Conservation (phyloP, 1,140 invertebrate species). For the Luehdorfia chinensis region DNA sequence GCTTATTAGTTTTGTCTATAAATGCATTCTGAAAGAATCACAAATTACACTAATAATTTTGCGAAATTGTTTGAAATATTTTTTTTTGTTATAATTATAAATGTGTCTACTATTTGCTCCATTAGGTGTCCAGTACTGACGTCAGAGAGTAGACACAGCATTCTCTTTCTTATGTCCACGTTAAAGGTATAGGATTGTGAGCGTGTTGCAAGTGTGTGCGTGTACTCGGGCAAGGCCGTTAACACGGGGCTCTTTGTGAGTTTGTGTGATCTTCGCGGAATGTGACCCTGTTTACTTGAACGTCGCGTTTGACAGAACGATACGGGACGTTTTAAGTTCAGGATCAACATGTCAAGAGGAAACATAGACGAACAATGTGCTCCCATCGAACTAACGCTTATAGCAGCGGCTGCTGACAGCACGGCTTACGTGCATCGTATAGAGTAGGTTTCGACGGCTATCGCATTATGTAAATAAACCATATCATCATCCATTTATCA, state of each 20-base stretch:
- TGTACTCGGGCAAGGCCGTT: conserved; percentile 41
- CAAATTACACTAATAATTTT: too few relatives aligned
- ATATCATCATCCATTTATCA: conserved; percentile 35
- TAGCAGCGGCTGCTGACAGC: conserved; percentile 48
- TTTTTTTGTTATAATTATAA: conserved; percentile 28
- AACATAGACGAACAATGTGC: neutral
- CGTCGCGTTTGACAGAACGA: neutral
- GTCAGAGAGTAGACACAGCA: conserved; percentile 73
- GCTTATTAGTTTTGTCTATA: conserved; percentile 11
- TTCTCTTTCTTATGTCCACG: conserved; percentile 72
- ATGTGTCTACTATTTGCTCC: conserved; percentile 64
- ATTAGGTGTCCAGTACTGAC: conserved; percentile 75
- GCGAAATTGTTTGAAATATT: too few relatives aligned
- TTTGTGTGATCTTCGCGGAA: conserved; percentile 27
- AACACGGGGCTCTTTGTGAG: conserved; percentile 22
- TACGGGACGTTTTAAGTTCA: neutral
- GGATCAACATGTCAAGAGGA: neutral
- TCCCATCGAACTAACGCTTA: conserved; percentile 54
- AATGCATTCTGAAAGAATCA: conserved; percentile 1
- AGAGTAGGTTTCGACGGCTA: conserved; percentile 20
- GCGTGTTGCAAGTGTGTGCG: conserved; percentile 70
- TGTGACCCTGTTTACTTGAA: neutral
- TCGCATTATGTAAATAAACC: conserved; percentile 42
- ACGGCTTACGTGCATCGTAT: conserved; percentile 53
- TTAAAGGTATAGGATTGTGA: conserved; percentile 74